Evolutionary conservation across 2,113 vertebrate genomes (phyloP), one percentile per base, ranked within the genome.

Genomic region (Anas platyrhynchos): DNA sequence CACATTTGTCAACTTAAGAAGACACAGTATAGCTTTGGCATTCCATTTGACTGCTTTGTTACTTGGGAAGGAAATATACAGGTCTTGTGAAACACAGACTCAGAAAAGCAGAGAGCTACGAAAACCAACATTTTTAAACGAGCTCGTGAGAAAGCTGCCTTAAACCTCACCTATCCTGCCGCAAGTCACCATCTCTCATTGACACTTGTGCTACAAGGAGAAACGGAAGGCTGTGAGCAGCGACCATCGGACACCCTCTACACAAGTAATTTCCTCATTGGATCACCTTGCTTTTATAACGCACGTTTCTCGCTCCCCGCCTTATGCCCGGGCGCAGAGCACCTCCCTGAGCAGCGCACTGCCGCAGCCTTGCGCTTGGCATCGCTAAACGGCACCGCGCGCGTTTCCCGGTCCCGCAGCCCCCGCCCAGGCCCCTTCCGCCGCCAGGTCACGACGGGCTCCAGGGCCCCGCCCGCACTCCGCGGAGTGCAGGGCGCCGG

Each of bases 181-280:
- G 46, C 16, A 69, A 88, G 52, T 3, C 34, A 76, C 21, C 55
- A 36, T 4, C 65, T 55, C 67, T 83, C 26, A 43, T 4, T 18
- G 55, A 26, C 54, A n/a, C 23, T 46, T 52, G 61, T 36, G 43
- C 52, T 43, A 67, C 3, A 85, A 50, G 44, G 94, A 67, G 77
- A 91, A 89, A 93, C 69, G 63, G 82, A 83, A 76, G 78, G 72
- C 80, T 36, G 44, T 26, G 9, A 87, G 41, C 3, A 31, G 71
- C 0, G 20, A 85, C 21, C 69, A 68, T 36, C 66, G 55, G 55
- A 58, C 41, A 61, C 6, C 65, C 67, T 38, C 44, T 2, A 27
- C 11, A 22, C 26, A 82, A 72, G 32, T n/a, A 7, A 61, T 61
- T 22, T 43, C 58, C 46, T 22, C 32, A 67, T 86, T 54, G 72